Base-by-base conservation (phyloP, 2,797 vertebrate genomes). In the Schizopygopsis pylzovi region DNA sequence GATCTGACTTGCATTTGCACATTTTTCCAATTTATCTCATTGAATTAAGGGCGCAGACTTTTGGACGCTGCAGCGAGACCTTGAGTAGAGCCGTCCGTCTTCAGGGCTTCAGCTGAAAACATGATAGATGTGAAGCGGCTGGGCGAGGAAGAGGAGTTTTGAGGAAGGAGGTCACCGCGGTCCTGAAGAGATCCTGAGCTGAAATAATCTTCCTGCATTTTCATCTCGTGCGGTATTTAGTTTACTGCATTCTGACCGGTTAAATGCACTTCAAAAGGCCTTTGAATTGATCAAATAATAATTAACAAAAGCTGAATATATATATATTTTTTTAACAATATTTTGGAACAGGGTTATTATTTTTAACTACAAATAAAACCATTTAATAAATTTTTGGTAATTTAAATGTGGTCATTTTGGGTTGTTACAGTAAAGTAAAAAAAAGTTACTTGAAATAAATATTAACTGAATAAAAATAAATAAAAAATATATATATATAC, bases 11-110 rank as follows among this genome's bases (percentile, higher is more conserved):
- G 87, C 87, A 89, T 87, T 90, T 91, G 86, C 90, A 92, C 88
- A 92, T 91, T 92, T 90, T 91, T 91, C 59, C 86, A 89, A 91
- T 92, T 90, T 91, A 89, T 92, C 89, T 89, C 85, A 92, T 90
- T 92, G 91, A 93, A 92, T 93, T 91, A 92, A 82, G 83, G 72
- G 82, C 87, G 90, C 91, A 92, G 92, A 92, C 92, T 91, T 37
- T 72, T 89, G 91, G 92, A 92, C 86, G 90, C 90, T 89, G 83
- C 89, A 87, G 33, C 84, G 37, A 77, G 75, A 76, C 79, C 63
- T 47, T 43, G 49, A 77, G 65, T 0, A 22, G 76, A 79, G 43
- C 75, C 33, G 79, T 87, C 75, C 68, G 73, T 87, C 82, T 83
- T 81, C 70, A 75, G 73, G 41, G 43, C 77, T 72, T 87, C 77